A percentile compares a stretch with the other conserved stretches of the same genome.
These are phyloP conservation scores for Pyrocoelia pectoralis DNA, from an alignment of 2,888 invertebrate genomes.

Conservation along the genomic window DNA sequence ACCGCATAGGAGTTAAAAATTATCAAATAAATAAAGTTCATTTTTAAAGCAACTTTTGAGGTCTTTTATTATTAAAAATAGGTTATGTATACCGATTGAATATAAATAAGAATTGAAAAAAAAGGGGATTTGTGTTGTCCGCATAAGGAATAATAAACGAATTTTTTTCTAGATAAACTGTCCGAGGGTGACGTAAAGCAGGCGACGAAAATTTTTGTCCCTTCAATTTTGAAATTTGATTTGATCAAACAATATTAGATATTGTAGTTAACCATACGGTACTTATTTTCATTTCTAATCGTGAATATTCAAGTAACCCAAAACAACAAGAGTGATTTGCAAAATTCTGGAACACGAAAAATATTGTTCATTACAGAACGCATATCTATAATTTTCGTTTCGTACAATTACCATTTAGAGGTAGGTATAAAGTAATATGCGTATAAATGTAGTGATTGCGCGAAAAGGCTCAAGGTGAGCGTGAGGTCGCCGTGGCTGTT, in stretches of 20 bases:
- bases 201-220: conserved; percentile 19
- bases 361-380: conserved; percentile 17
- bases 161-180: conserved; percentile 4
- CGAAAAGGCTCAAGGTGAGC: conserved; percentile 32
- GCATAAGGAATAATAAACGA: background rate
- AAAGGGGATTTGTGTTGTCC: background rate
- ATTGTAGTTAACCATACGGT: no score
- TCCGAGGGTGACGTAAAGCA: background rate
- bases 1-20: background rate
- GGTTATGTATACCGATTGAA: background rate
- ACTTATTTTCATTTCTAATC: conserved; percentile 11
- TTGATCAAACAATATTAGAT: no score
- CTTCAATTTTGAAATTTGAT: conserved; percentile 23
- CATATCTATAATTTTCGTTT: conserved; percentile 19
- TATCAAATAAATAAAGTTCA: background rate
- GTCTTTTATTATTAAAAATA: conserved; percentile 2
- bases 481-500: conserved; percentile 37
- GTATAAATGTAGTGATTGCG: conserved; percentile 28
- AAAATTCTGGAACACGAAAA: background rate
- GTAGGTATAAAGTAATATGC: conserved; percentile 18
- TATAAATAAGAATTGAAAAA: conserved; percentile 6
- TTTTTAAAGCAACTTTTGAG: background rate
- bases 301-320: conserved; percentile 9
- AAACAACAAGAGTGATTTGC: conserved; percentile 4
- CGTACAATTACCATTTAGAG: conserved; percentile 22